phyloP scores from a whole-genome alignment of 2,113 vertebrate species.

The Syngnathus floridae region DNA sequence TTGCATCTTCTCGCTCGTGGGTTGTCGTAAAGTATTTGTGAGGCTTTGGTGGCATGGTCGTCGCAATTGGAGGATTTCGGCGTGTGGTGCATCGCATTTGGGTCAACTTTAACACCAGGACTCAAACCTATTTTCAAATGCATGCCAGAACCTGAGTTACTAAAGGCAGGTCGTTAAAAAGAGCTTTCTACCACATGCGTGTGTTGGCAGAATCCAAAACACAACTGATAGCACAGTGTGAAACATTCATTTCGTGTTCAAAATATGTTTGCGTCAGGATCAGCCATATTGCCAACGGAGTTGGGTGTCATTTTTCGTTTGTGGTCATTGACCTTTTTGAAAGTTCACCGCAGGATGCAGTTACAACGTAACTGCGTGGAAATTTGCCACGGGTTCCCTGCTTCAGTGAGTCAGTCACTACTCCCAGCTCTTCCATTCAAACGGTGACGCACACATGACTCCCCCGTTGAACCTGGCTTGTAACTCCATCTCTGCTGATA shows the following conservation, averaged over 20 bases:
- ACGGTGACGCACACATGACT: background rate
- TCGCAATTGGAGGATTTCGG: constrained; percentile 13
- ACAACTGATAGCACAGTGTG: too few relatives aligned
- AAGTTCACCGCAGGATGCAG: constrained; percentile 22
- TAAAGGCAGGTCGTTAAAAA: too few relatives aligned
- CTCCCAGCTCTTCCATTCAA: background rate
- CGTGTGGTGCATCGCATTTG: background rate
- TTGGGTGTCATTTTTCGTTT: constrained; percentile 13
- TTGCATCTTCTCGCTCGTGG: background rate
- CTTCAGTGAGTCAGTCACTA: background rate
- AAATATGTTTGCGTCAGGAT: background rate
- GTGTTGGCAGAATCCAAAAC: too few relatives aligned
- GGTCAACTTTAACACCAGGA: background rate
- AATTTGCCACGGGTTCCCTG: constrained; percentile 23
- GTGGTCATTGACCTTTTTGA: constrained; percentile 45
- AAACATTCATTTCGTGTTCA: background rate
- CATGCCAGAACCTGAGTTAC: background rate
- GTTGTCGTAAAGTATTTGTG: accelerated
- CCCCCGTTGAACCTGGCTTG: constrained; percentile 14
- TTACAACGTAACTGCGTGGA: constrained; percentile 17
- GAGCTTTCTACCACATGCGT: too few relatives aligned
- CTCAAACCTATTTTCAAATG: background rate
- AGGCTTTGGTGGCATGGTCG: accelerated
- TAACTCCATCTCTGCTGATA: background rate
- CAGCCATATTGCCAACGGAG: background rate